Percentiles rank a stretch among this genome's conserved stretches.
These are phyloP conservation scores for Chirona hameri DNA, from an alignment of 2,888 invertebrate genomes.

Conservation along the genomic window DNA sequence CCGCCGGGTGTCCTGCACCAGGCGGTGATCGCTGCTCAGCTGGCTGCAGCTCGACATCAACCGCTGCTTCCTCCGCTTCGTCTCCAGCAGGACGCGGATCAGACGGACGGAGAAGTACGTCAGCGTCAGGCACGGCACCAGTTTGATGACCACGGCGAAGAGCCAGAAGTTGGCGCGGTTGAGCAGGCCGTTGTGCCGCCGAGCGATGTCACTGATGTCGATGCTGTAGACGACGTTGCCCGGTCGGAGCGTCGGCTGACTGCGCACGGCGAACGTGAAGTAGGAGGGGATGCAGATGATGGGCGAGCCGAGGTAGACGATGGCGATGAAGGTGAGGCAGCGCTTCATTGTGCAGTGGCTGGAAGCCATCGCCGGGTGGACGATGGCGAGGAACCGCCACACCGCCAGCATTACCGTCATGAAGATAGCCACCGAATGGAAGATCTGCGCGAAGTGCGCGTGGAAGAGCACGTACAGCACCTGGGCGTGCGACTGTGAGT, in stretches of 20 bases:
- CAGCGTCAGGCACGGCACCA: conserved; percentile 81
- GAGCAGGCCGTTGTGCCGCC: conserved; percentile 54
- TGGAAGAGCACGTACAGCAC: conserved; percentile 83
- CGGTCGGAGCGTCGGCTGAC: conserved; percentile 10
- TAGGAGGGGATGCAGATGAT: conserved; percentile 39
- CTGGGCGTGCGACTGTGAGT: conserved; percentile 70
- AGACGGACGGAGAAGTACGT: conserved; percentile 55
- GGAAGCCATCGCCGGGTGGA: conserved; percentile 72
- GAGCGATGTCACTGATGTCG: conserved; percentile 60
- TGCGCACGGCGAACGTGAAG: conserved; percentile 38
- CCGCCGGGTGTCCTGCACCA: conserved; percentile 36
- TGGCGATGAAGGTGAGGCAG: conserved; percentile 68
- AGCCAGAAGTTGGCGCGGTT: conserved; percentile 75
- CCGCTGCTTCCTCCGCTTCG: conserved; percentile 36
- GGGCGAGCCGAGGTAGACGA: conserved; percentile 55
- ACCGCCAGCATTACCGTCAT: conserved; percentile 86
- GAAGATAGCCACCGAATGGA: conserved; percentile 89
- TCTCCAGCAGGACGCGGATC: conserved; percentile 38
- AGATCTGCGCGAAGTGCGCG: conserved; percentile 79
- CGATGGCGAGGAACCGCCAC: conserved; percentile 87
- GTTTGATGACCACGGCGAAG: conserved; percentile 86
- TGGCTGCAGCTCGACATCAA: not conserved
- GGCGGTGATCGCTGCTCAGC: conserved; percentile 1
- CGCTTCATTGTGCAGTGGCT: conserved; percentile 77
- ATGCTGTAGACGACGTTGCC: conserved; percentile 55